Evolutionary conservation across 2,113 vertebrate species (phyloP), one percentile per base, ranked within the genome.

Genomic region (Donacobius atricapilla): DNA sequence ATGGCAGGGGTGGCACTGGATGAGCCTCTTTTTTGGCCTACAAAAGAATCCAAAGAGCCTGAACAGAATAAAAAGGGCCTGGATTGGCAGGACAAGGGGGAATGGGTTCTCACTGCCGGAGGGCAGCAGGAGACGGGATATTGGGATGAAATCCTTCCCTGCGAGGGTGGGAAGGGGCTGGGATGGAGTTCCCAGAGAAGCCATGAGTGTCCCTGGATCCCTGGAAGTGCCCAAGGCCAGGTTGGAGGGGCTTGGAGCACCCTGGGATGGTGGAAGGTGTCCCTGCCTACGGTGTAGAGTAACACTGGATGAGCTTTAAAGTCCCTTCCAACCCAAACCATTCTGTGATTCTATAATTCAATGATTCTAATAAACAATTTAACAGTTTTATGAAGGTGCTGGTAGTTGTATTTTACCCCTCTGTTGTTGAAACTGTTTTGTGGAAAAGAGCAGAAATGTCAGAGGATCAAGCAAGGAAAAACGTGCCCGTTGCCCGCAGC

Each of bases 401-500:
- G 27, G 15, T 47, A 19, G 48, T 10, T 35, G 27, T 50, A 24
- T 51, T 72, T 72, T 1, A 1, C 13, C 66, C 11, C 7, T 88
- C 14, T 5, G 0, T 3, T 27, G 31, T 5, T 44, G 24, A 58
- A 86, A 40, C 30, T 35, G 9, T 28, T 78, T 60, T 50, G 23
- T 60, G 63, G 40, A 54, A 60, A 72, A 27, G 33, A 72, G 24
- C 33, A 65, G 45, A 61, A 71, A 39, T 24, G 19, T 25, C 37
- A 35, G 53, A 60, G 78, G 24, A 56, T 2, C 0, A 1, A n/a
- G 71, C 0, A 6, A 69, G 58, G 21, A 13, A 56, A 81, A 44
- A 40, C 9, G 58, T 3, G 13, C n/a, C 68, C 3, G 0, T 12
- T 5, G 13, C 44, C 40, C 2, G 0, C 19, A 48, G 72, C 40